Conservation (phyloP, 2,797 vertebrate species). For the Chaetodon trifasciatus region DNA sequence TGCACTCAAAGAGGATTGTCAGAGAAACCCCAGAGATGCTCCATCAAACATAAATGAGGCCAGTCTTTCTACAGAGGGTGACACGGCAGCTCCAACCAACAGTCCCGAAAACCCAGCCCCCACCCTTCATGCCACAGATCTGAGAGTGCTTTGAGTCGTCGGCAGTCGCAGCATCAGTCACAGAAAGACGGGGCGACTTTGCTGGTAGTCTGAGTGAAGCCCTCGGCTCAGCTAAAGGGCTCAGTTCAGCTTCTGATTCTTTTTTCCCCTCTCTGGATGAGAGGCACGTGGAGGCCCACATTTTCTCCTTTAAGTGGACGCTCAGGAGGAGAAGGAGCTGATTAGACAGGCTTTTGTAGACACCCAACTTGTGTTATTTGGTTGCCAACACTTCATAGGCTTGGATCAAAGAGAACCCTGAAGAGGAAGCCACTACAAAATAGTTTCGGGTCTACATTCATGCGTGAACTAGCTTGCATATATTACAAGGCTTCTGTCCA, state of each 20-base stretch:
- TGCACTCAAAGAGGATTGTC: neutral
- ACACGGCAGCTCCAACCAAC: slow-evolving; percentile 20
- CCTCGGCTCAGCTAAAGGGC: slow-evolving; percentile 7
- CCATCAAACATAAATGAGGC: slow-evolving; percentile 44
- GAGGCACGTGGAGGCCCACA: neutral
- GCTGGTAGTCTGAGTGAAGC: slow-evolving; percentile 9
- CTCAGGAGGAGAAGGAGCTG: neutral
- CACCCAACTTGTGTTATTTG: neutral
- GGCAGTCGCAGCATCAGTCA: neutral
- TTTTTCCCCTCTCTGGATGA: neutral
- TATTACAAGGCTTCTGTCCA: neutral
- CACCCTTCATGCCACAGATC: slow-evolving; percentile 38
- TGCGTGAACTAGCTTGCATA: neutral
- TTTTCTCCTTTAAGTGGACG: neutral
- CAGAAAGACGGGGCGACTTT: neutral
- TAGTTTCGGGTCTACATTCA: neutral
- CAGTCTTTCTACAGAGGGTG: slow-evolving; percentile 21
- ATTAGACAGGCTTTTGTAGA: neutral
- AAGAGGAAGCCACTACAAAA: neutral
- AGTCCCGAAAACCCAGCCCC: slow-evolving; percentile 28
- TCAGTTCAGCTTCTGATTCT: neutral
- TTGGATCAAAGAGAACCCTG: neutral
- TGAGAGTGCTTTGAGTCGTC: slow-evolving; percentile 15
- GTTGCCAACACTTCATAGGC: neutral
- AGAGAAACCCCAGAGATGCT: slow-evolving; percentile 19